phyloP scores from a whole-genome alignment of 2,888 invertebrate genomes.

The Saturnia japonica region DNA sequence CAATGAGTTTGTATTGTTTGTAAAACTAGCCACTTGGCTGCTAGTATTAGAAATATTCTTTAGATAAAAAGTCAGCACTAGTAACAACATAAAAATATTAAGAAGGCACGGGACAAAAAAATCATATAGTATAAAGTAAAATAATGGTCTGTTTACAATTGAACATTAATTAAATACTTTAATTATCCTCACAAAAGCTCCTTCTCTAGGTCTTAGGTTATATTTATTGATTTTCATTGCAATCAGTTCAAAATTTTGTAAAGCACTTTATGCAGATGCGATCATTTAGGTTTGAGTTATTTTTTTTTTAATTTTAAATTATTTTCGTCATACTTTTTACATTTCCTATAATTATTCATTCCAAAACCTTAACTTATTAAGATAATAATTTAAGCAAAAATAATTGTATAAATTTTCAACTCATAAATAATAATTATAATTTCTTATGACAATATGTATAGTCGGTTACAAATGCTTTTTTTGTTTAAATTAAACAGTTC shows the following conservation, averaged over 20 bases:
- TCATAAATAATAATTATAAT: neutral
- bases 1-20: neutral
- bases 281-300: no score
- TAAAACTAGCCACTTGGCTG: neutral
- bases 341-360: neutral
- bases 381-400: neutral
- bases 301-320: no score
- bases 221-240: no score
- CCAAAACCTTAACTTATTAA: neutral
- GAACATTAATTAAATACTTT: no score
- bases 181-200: no score
- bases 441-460: no score
- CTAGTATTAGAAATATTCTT: neutral
- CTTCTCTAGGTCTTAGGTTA: no score
- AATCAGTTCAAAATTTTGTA: no score
- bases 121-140: neutral
- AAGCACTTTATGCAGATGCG: no score
- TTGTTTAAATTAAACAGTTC: neutral
- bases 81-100: neutral
- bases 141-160: neutral
- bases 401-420: neutral
- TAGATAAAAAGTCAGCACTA: neutral
- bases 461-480: no score
- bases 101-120: neutral
- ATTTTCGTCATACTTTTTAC: no score